Conservation (phyloP, 2,797 vertebrate species). For the Myripristis jacobus region DNA sequence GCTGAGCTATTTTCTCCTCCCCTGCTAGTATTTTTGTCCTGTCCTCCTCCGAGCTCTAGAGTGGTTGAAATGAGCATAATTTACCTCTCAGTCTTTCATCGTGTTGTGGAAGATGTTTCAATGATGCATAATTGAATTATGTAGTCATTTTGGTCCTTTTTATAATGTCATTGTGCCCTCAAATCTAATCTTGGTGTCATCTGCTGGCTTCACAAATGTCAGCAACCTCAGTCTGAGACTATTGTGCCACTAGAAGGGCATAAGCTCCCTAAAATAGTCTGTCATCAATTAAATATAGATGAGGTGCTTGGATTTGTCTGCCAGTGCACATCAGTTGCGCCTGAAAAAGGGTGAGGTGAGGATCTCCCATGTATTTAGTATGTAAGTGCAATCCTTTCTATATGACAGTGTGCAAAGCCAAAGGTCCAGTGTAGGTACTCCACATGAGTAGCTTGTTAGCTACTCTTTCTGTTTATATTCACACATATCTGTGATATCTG, state of each 20-base stretch:
- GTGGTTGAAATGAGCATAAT: conserved; percentile 26
- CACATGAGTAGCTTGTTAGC: conserved; percentile 17
- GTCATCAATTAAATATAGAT: conserved; percentile 79
- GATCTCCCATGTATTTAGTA: conserved; percentile 24
- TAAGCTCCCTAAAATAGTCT: conserved; percentile 78
- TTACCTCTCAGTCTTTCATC: conserved; percentile 21
- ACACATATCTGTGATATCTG: too few relatives aligned
- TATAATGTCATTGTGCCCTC: conserved; percentile 24
- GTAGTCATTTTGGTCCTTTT: conserved; percentile 29
- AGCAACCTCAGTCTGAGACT: conserved; percentile 45
- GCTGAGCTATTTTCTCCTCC: conserved; percentile 30
- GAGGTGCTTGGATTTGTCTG: conserved; percentile 71
- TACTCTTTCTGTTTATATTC: too few relatives aligned
- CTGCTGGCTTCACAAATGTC: conserved; percentile 50
- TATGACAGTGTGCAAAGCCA: conserved; percentile 28
- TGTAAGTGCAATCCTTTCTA: conserved; percentile 23
- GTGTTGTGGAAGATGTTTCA: conserved; percentile 34
- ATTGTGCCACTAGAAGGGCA: conserved; percentile 66
- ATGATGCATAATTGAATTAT: conserved; percentile 25
- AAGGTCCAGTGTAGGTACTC: conserved; percentile 28
- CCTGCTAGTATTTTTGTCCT: conserved; percentile 29
- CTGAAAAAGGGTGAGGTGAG: conserved; percentile 29
- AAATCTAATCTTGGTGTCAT: conserved; percentile 41
- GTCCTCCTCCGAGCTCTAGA: conserved; percentile 18
- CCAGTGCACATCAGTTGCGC: conserved; percentile 56